Conservation (phyloP, 2,113 vertebrate genomes). For the Leucoraja erinaceus region DNA sequence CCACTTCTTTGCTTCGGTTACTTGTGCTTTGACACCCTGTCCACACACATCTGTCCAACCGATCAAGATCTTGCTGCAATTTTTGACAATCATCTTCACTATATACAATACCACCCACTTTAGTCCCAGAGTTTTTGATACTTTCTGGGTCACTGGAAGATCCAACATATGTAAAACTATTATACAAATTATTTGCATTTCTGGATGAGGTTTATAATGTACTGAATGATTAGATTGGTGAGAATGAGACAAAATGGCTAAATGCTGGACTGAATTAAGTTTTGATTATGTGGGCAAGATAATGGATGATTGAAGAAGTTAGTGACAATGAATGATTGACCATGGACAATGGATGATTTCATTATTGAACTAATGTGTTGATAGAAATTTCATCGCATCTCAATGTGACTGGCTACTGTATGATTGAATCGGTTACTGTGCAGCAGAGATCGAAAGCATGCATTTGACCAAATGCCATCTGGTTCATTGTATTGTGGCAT, state of each 20-base stretch:
- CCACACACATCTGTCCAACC: no score
- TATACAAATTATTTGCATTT: background rate
- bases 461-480: background rate
- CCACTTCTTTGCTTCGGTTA: no score
- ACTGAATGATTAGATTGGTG: slow-evolving; percentile 17
- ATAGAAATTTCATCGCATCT: background rate
- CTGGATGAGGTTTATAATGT: background rate
- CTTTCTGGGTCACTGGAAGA: background rate
- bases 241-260: background rate
- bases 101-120: background rate
- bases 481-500: background rate
- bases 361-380: background rate
- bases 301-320: background rate
- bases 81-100: no score
- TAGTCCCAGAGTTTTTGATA: background rate
- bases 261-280: background rate
- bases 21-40: no score
- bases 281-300: background rate
- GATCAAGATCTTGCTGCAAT: no score
- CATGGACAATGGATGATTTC: background rate
- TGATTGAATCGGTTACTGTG: slow-evolving; percentile 4
- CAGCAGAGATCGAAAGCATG: background rate
- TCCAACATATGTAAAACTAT: background rate
- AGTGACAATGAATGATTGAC: background rate
- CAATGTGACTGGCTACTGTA: background rate